Evolutionary conservation across 2,113 vertebrate species (phyloP).

Genomic region (Neogobius melanostomus): DNA sequence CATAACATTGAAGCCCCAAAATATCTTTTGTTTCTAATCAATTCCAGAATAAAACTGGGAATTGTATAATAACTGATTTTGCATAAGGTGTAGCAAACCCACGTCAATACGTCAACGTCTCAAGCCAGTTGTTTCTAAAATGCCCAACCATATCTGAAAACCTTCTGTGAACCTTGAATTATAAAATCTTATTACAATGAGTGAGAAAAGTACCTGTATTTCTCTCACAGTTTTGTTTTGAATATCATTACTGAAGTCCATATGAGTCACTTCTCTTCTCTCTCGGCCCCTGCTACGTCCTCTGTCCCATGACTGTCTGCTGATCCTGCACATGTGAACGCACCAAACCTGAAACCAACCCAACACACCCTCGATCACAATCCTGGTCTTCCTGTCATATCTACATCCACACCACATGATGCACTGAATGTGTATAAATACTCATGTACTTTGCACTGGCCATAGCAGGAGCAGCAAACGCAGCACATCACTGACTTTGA

Average conservation of each 20-base stretch:
- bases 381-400: background rate
- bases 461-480: too few relatives aligned
- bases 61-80: too few relatives aligned
- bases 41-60: too few relatives aligned
- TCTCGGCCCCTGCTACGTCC: slow-evolving; percentile 25
- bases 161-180: background rate
- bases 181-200: background rate
- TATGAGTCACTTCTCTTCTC: slow-evolving; percentile 6
- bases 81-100: too few relatives aligned
- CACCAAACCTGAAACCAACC: slow-evolving; percentile 51
- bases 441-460: too few relatives aligned
- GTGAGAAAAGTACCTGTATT: background rate
- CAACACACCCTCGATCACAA: slow-evolving; percentile 4
- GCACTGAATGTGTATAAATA: slow-evolving; percentile 34
- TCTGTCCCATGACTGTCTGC: slow-evolving; percentile 56
- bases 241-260: background rate
- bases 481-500: background rate
- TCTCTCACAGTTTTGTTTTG: background rate
- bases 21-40: too few relatives aligned
- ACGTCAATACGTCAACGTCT: too few relatives aligned
- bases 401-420: slow-evolving; percentile 48
- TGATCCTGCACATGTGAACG: too few relatives aligned
- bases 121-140: too few relatives aligned
- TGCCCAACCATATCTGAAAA: too few relatives aligned
- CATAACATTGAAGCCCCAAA: too few relatives aligned